Evolutionary conservation across 2,888 invertebrate genomes (phyloP).

Genomic region (Syrista parreyssii): DNA sequence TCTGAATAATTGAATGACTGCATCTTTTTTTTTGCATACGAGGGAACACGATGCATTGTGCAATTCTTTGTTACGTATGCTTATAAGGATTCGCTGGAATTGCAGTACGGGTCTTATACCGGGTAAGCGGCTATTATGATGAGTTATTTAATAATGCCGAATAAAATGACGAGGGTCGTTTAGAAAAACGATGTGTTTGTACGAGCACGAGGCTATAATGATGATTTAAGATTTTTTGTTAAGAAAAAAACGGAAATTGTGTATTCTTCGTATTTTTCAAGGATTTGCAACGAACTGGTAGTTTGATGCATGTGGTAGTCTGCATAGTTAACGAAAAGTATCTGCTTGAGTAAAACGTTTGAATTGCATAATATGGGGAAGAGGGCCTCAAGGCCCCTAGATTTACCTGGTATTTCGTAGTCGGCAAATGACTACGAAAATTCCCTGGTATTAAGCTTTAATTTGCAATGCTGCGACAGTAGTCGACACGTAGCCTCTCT

Average conservation of each 20-base stretch:
- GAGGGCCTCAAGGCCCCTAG: background rate
- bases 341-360: background rate
- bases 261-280: background rate
- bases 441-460: background rate
- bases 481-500: background rate
- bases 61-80: background rate
- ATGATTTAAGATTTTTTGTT: background rate
- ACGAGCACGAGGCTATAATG: background rate
- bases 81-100: background rate
- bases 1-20: background rate
- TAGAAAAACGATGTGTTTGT: background rate
- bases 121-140: background rate
- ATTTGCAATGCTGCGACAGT: background rate
- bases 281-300: background rate
- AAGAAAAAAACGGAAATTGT: background rate
- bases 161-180: background rate
- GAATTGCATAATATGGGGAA: background rate
- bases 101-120: background rate
- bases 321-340: background rate
- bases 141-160: background rate
- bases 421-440: background rate
- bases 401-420: background rate
- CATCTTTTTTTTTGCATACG: background rate
- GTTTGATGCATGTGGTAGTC: background rate
- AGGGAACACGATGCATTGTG: background rate